phyloP scores from a whole-genome alignment of 2,113 vertebrate genomes.

The Rhinoderma darwinii region DNA sequence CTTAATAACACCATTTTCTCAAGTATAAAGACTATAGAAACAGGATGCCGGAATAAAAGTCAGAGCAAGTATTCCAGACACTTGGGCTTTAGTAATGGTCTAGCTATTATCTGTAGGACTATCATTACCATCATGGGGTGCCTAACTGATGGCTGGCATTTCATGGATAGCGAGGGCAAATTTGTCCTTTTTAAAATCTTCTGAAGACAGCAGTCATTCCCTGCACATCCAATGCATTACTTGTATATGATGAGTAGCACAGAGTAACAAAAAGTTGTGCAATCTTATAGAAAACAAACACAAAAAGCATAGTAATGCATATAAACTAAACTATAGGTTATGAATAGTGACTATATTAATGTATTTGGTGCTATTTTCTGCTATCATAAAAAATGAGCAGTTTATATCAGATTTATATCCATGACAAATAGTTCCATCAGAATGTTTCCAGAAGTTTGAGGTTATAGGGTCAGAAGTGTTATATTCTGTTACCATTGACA shows the following conservation, averaged over 20 bases:
- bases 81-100: conserved; percentile 62
- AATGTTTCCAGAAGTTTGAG: too few species aligned
- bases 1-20: conserved; percentile 53
- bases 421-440: too few species aligned
- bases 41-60: conserved; percentile 63
- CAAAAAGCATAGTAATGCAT: not conserved
- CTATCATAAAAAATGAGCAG: too few species aligned
- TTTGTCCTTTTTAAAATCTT: conserved; percentile 28
- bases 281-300: not conserved
- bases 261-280: not conserved
- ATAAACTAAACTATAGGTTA: too few species aligned
- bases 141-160: conserved; percentile 60
- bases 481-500: too few species aligned
- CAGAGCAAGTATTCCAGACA: conserved; percentile 60
- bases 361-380: too few species aligned
- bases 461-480: too few species aligned
- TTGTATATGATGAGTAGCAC: not conserved
- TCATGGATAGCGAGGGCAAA: conserved; percentile 64
- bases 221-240: not conserved
- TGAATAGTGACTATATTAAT: too few species aligned
- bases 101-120: conserved; percentile 64
- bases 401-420: too few species aligned
- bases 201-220: conserved; percentile 10
- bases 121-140: conserved; percentile 59
- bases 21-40: conserved; percentile 65